Base-by-base conservation (phyloP, 2,113 vertebrate species). In the Neofelis nebulosa region DNA sequence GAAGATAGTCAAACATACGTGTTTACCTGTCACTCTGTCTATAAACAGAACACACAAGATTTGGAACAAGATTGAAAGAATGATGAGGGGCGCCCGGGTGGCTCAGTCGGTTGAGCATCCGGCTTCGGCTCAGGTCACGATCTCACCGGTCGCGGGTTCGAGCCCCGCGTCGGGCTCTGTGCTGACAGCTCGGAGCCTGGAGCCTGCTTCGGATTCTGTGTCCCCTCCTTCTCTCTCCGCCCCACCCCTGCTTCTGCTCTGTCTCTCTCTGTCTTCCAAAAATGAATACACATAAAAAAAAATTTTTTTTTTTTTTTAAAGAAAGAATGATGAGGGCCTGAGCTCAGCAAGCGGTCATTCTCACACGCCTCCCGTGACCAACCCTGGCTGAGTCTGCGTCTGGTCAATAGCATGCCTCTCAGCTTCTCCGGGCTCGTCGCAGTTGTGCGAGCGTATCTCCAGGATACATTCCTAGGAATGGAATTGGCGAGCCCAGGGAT, bases 331-430 rank as follows among this genome's bases (percentile, higher is more conserved):
- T 23, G 48, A 50, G 61, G 31, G 21, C 65, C 38, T 50, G 50
- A 6, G 78, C 68, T 3, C 33, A 10, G 29, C 25, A 61, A 84
- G 31, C 38, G 16, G 3, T 27, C 48, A 45, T 50, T 33, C 52
- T 48, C 36, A 23, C 33, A 0, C 0, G 0, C 33, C 68, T 31
- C 14, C 29, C 16, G 11, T 23, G 3, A 36, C 25, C 71, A 50
- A 15, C 52, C 31, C 21, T 27, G n/a, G 81, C 38, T 73, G 18
- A 15, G 89, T 27, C 55, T 23, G 23, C 7, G 3, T 33, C 86
- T n/a, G 13, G 27, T 61, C 33, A 2, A 45, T 63, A 63, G 4
- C 57, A 14, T 0, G 2, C 78, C 61, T 55, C 63, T 48, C 18
- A 11, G 73, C 31, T 27, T 31, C 65, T 69, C 89, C 11, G 68